These are phyloP conservation scores for Sesamia inferens DNA, from an alignment of 2,888 invertebrate species.

Conservation along the genomic window DNA sequence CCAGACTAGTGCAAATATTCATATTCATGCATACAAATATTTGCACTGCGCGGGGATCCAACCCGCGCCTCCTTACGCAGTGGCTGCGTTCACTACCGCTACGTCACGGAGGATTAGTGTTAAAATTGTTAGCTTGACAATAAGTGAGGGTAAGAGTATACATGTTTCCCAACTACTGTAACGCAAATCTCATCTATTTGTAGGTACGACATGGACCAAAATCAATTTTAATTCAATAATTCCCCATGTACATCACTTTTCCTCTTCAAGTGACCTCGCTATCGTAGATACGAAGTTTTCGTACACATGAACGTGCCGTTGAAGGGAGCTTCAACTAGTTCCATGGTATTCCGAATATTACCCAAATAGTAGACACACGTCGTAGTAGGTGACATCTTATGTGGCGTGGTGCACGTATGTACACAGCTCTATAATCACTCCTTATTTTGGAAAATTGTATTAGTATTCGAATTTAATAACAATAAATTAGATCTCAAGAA, in stretches of 20 bases:
- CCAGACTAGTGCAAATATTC: too few relatives aligned
- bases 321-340: too few relatives aligned
- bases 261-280: not conserved
- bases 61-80: too few relatives aligned
- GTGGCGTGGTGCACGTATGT: not conserved
- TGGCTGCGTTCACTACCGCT: too few relatives aligned
- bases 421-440: not conserved
- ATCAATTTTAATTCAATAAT: not conserved
- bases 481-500: not conserved
- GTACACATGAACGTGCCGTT: too few relatives aligned
- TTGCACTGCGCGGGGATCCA: too few relatives aligned
- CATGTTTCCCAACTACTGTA: not conserved
- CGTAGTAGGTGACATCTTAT: not conserved
- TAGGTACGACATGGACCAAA: not conserved
- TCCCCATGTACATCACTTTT: not conserved
- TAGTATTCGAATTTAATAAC: not conserved
- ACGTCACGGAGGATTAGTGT: too few relatives aligned
- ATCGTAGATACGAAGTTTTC: too few relatives aligned
- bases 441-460: not conserved
- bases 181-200: not conserved
- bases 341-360: not conserved
- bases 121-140: not conserved
- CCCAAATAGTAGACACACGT: not conserved
- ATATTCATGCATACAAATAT: too few relatives aligned
- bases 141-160: not conserved